These are phyloP conservation scores for Spilarctia lutea DNA, from an alignment of 2,888 invertebrate species.

Conservation along the genomic window DNA sequence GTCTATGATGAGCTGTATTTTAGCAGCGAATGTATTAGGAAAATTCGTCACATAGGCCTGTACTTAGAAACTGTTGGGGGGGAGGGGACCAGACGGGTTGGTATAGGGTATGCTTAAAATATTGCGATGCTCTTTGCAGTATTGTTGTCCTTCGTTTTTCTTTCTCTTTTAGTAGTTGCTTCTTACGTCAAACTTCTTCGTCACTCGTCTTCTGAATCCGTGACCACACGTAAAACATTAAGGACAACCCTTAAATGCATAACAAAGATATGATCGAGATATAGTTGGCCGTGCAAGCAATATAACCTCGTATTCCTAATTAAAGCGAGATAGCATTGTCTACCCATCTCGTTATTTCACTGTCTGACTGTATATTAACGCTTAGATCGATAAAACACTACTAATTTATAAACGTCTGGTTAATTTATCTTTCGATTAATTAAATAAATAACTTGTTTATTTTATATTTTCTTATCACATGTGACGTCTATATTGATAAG, in stretches of 20 bases:
- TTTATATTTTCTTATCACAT: constrained; percentile 3
- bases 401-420: neutral
- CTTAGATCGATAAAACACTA: neutral
- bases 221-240: neutral
- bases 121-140: no score
- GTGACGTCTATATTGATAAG: constrained; percentile 1
- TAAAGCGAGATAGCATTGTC: neutral
- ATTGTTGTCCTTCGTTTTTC: no score
- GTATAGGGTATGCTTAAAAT: no score
- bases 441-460: constrained; percentile 1
- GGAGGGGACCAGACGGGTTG: no score
- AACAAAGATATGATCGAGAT: constrained; percentile 52
- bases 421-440: neutral
- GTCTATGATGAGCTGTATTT: neutral
- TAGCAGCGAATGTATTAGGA: neutral
- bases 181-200: no score
- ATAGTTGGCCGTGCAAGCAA: constrained; percentile 32
- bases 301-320: neutral
- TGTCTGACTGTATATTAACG: neutral
- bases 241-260: constrained; percentile 24
- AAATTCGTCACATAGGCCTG: constrained; percentile 1
- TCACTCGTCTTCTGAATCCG: no score
- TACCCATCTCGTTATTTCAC: neutral
- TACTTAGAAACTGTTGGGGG: no score
- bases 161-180: no score